phyloP scores from a whole-genome alignment of 2,888 invertebrate genomes.

The Calliscelio sp. region DNA sequence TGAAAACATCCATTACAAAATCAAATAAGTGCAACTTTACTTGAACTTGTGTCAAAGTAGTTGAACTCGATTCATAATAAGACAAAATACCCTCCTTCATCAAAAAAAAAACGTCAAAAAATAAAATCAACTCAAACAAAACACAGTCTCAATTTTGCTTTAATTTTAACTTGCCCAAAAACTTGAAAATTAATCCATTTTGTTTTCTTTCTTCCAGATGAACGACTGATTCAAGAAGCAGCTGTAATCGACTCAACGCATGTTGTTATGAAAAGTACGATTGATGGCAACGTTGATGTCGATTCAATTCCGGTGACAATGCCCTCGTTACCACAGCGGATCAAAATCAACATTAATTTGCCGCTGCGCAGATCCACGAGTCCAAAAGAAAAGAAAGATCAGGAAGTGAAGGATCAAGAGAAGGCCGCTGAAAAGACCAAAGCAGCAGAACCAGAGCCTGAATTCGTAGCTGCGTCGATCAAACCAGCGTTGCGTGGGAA shows the following conservation, averaged over 20 bases:
- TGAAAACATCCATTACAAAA: too few species aligned
- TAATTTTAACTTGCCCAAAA: too few species aligned
- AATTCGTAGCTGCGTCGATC: constrained; percentile 83
- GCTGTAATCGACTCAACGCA: constrained; percentile 87
- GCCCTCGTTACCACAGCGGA: constrained; percentile 86
- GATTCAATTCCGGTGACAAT: constrained; percentile 87
- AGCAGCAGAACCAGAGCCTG: constrained; percentile 51
- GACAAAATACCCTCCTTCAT: too few species aligned
- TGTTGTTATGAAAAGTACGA: constrained; percentile 88
- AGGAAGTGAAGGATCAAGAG: constrained; percentile 78
- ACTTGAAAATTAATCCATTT: too few species aligned
- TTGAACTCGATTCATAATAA: too few species aligned
- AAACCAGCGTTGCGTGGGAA: constrained; percentile 90
- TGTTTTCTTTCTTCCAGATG: constrained; percentile 82
- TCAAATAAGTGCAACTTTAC: too few species aligned
- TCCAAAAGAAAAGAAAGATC: constrained; percentile 82
- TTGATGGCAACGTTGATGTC: constrained; percentile 92
- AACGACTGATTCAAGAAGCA: constrained; percentile 86
- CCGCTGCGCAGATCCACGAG: constrained; percentile 84
- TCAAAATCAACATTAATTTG: constrained; percentile 94
- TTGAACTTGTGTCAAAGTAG: too few species aligned
- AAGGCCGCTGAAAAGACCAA: constrained; percentile 8
- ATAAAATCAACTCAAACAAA: too few species aligned
- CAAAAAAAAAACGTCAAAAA: too few species aligned
- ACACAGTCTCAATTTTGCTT: too few species aligned